Conservation (phyloP, 2,113 vertebrate genomes). For the Oreochromis niloticus region DNA sequence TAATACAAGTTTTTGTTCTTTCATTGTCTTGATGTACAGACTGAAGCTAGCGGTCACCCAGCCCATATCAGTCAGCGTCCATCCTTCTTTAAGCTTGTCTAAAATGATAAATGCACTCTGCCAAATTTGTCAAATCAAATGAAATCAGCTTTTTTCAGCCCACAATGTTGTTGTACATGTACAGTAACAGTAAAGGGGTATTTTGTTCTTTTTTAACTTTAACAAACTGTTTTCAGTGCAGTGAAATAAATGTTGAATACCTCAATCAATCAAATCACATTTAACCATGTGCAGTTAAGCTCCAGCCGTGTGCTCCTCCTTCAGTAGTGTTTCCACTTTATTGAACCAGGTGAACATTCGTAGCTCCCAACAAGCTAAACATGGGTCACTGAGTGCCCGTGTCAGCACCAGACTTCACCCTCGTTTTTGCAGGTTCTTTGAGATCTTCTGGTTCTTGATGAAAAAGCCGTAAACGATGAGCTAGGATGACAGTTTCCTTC, state of each 20-base stretch:
- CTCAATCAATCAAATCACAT: background rate
- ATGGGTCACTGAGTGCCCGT: background rate
- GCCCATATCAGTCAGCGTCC: background rate
- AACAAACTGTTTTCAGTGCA: background rate
- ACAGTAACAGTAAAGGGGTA: background rate
- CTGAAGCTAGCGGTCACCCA: background rate
- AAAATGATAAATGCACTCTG: background rate
- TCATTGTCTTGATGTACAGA: background rate
- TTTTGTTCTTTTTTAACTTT: background rate
- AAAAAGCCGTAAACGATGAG: background rate
- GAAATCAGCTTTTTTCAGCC: background rate
- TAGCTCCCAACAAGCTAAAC: background rate
- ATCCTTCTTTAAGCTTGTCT: background rate
- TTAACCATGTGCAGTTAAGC: background rate
- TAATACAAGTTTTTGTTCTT: background rate
- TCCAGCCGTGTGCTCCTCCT: background rate
- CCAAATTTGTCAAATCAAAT: background rate
- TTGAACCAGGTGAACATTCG: background rate
- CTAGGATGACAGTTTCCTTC: background rate
- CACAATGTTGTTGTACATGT: background rate
- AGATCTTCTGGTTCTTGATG: background rate
- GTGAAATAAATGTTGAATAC: background rate
- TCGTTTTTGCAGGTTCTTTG: background rate
- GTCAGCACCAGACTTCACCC: background rate
- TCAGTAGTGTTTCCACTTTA: background rate